A percentile compares a stretch with the other conserved stretches of the same genome.
Evolutionary conservation across 2,797 vertebrate species (phyloP).

Genomic region (Amblyraja radiata): DNA sequence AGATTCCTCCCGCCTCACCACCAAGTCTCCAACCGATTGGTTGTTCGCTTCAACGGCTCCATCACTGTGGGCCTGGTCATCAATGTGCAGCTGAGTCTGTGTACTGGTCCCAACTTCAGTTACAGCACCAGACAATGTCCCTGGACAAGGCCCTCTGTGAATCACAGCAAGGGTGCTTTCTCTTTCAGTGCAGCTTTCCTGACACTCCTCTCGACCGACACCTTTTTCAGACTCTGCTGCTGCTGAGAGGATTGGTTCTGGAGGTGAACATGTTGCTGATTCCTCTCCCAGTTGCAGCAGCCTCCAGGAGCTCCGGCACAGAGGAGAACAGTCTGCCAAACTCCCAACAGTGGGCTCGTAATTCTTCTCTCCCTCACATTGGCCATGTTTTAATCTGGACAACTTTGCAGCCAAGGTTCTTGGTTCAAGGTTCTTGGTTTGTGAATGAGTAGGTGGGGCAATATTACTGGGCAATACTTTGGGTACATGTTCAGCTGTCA

Average conservation of each 20-base stretch:
- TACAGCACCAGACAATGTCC: too few species aligned
- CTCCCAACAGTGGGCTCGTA: background rate
- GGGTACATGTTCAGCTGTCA: background rate
- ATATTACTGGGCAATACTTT: conserved; percentile 39
- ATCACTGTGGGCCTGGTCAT: background rate
- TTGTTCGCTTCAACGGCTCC: background rate
- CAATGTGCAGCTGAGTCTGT: too few species aligned
- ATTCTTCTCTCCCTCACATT: background rate
- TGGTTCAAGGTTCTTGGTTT: conserved; percentile 55
- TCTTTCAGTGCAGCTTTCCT: background rate
- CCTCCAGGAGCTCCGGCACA: background rate
- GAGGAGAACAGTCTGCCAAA: too few species aligned
- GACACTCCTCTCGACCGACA: background rate
- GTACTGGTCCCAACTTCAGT: background rate
- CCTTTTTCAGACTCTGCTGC: too few species aligned
- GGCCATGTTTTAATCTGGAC: conserved; percentile 60
- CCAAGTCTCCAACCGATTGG: too few species aligned
- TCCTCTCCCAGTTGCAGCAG: background rate
- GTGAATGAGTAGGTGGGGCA: conserved; percentile 46
- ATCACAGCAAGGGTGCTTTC: background rate
- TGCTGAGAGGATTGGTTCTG: background rate
- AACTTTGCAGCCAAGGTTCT: conserved; percentile 76
- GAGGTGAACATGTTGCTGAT: background rate
- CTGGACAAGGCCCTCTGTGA: background rate
- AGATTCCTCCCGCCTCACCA: background rate